These are phyloP conservation scores for Lochmaea capreae DNA, from an alignment of 2,888 invertebrate genomes.

Conservation along the genomic window DNA sequence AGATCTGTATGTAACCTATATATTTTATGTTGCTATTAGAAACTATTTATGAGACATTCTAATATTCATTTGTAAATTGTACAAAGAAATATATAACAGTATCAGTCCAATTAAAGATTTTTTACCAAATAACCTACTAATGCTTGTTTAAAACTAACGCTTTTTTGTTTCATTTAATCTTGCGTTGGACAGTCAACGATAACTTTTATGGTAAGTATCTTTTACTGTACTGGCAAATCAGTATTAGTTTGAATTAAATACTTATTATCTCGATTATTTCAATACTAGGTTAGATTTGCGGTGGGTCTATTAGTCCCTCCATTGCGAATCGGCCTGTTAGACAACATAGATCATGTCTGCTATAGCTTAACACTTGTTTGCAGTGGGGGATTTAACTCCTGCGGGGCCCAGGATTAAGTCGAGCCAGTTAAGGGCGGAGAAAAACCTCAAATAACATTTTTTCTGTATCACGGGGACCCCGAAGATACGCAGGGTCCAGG, in stretches of 20 bases:
- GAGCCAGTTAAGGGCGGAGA: too few relatives aligned
- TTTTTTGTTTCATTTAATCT: slow-evolving; percentile 48
- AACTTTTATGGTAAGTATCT: slow-evolving; percentile 97
- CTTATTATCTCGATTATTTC: not conserved
- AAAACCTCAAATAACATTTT: too few relatives aligned
- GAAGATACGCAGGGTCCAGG: too few relatives aligned
- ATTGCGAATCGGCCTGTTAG: too few relatives aligned
- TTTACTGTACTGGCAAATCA: not conserved
- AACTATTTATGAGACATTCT: not conserved
- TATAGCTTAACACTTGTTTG: too few relatives aligned
- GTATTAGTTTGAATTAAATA: not conserved
- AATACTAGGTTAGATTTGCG: too few relatives aligned
- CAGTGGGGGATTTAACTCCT: too few relatives aligned
- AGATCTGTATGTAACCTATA: too few relatives aligned
- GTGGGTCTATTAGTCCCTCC: too few relatives aligned
- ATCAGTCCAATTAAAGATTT: not conserved
- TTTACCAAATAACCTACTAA: slow-evolving; percentile 16
- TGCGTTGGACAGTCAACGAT: slow-evolving; percentile 88
- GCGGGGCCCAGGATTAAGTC: too few relatives aligned
- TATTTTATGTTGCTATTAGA: not conserved
- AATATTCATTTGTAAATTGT: slow-evolving; percentile 2
- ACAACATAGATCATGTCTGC: too few relatives aligned
- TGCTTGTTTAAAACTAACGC: slow-evolving; percentile 36
- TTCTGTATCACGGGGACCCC: too few relatives aligned
- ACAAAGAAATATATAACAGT: not conserved